Evolutionary conservation across 2,888 invertebrate species (phyloP), one percentile per base, ranked within the genome.

Genomic region (Agriotes lineatus): DNA sequence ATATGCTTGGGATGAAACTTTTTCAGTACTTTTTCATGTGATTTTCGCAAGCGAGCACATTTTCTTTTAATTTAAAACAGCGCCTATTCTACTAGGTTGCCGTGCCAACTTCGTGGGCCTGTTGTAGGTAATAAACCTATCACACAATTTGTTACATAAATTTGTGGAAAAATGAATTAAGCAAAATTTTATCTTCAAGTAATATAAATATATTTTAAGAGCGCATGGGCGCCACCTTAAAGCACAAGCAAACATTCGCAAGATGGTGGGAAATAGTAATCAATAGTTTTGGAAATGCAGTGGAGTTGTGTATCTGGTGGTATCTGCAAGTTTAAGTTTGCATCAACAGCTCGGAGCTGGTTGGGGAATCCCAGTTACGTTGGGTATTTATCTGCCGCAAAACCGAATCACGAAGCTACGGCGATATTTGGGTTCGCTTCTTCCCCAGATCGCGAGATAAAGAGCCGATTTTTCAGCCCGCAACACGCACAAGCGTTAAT

Each of bases 291-390:
- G 19, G 25, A 30, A 58, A 44, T 58, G 18, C 19, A 18, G 16
- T 25, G 37, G 42, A 16, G 3, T 22, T 42, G 16, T 12, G 9
- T 12, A 39, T 22, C n/a, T 37, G 35, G 56, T 35, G 35, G n/a
- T 39, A 35, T 39, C 56, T 14, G 19, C 12, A 56, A 56, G 16
- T 52, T 52, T 52, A 25, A 1, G 18, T 52, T 57, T 37, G 39
- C 69, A 69, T 69, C 63, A 59, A 57, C 63, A 71, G 62, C 68
- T 71, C 71, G 67, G 54, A 61, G 37, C 54, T 48, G 39, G 67
- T 69, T 71, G 71, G 71, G 72, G 7, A 70, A 71, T 72, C 69
- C 70, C 67, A 67, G 66, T 70, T 66, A 67, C 66, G 70, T 70
- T 61, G 60, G 35, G 37, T 54, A 65, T 64, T 69, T 69, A 65